Evolutionary conservation across 2,113 vertebrate species (phyloP).

Genomic region (Uria aalge): DNA sequence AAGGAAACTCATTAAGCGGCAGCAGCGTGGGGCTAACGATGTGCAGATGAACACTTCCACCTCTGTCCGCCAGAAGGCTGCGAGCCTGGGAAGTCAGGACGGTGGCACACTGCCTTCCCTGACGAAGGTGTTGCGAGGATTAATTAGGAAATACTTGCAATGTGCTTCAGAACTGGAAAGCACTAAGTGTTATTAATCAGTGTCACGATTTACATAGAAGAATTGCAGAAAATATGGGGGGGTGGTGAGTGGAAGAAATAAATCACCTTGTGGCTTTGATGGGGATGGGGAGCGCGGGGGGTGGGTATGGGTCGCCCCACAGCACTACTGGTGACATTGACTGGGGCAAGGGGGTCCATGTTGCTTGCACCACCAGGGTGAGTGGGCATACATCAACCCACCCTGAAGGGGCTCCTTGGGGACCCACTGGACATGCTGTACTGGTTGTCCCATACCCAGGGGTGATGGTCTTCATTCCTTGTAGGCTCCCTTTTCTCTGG

Average conservation of each 20-base stretch:
- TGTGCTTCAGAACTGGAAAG: not conserved
- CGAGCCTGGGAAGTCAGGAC: not conserved
- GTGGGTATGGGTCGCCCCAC: not conserved
- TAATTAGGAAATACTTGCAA: slow-evolving; percentile 38
- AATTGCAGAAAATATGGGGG: not conserved
- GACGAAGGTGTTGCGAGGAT: not conserved
- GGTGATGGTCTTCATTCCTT: not conserved
- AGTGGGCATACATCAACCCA: not conserved
- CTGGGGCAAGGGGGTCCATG: accelerated
- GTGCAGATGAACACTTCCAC: slow-evolving; percentile 29
- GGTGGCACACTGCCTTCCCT: not conserved
- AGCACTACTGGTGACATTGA: not conserved
- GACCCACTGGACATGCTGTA: accelerated
- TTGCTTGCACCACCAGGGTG: accelerated
- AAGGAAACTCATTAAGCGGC: slow-evolving; percentile 5
- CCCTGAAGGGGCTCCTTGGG: not conserved
- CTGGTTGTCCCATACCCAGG: not conserved
- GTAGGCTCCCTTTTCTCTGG: not conserved
- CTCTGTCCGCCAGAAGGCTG: slow-evolving; percentile 31
- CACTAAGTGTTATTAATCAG: slow-evolving; percentile 21
- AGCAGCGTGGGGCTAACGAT: slow-evolving; percentile 18
- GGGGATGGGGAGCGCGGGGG: not conserved
- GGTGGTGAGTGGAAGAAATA: not conserved
- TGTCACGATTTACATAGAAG: not conserved
- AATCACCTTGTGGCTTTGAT: not conserved